Evolutionary conservation across 2,113 vertebrate species (phyloP).

Genomic region (Daboia siamensis): DNA sequence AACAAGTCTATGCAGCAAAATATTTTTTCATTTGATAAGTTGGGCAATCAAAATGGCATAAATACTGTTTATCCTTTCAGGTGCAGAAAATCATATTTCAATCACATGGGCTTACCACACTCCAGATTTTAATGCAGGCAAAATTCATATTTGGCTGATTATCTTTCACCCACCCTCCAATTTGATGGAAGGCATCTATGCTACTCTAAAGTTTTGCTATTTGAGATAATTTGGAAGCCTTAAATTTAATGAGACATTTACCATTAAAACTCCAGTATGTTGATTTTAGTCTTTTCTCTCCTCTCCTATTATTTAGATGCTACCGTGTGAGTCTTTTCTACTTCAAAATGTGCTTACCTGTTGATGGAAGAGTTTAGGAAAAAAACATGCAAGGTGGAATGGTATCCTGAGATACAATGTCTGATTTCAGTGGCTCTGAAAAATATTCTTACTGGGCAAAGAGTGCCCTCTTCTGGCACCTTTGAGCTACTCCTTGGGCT

Average conservation of each 20-base stretch:
- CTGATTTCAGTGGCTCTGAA: slow-evolving; percentile 8
- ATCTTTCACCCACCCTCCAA: background rate
- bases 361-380: slow-evolving; percentile 21
- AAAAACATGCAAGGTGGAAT: background rate
- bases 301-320: slow-evolving; percentile 50
- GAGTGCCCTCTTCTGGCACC: background rate
- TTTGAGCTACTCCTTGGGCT: background rate
- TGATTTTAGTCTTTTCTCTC: slow-evolving; percentile 45
- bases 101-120: background rate
- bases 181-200: background rate
- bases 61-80: background rate
- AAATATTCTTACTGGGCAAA: background rate
- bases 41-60: no score
- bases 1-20: background rate
- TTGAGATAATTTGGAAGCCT: background rate
- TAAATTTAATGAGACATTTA: slow-evolving; percentile 14
- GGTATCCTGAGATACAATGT: slow-evolving; percentile 13
- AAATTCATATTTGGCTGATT: background rate
- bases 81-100: background rate
- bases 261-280: slow-evolving; percentile 15
- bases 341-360: background rate
- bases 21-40: background rate
- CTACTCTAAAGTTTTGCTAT: background rate
- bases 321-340: slow-evolving; percentile 56
- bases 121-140: background rate